Conservation (phyloP, 1,140 invertebrate species). For the Potamilus streckersoni region DNA sequence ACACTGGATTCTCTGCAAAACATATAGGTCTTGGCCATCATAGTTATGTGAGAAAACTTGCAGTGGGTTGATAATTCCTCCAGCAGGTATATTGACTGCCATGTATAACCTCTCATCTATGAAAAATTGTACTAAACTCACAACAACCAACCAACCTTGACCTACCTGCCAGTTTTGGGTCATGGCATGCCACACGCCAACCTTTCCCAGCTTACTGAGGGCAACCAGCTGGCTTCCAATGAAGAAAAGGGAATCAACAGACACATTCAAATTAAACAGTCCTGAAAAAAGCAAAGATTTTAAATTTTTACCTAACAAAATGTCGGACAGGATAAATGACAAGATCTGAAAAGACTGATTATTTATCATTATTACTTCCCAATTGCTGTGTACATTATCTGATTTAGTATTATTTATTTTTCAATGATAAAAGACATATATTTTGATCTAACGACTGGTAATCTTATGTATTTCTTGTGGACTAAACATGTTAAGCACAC, state of each 20-base stretch:
- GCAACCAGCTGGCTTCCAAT: constrained; percentile 97
- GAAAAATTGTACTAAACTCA: not conserved
- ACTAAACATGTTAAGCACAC: too few relatives aligned
- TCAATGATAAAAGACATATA: too few relatives aligned
- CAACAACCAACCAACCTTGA: not conserved
- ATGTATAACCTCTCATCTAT: not conserved
- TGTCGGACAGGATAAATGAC: not conserved
- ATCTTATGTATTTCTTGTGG: too few relatives aligned
- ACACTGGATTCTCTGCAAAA: too few relatives aligned
- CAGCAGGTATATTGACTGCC: not conserved
- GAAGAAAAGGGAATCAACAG: constrained; percentile 96
- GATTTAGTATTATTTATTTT: too few relatives aligned
- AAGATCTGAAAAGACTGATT: constrained; percentile 3
- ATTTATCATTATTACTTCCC: not conserved
- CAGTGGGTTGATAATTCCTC: too few relatives aligned
- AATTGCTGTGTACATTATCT: too few relatives aligned
- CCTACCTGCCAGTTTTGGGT: constrained; percentile 90
- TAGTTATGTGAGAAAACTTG: too few relatives aligned
- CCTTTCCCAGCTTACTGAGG: constrained; percentile 92
- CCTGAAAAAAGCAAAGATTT: constrained; percentile 67
- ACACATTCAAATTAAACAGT: constrained; percentile 90
- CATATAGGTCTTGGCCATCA: too few relatives aligned
- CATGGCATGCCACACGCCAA: constrained; percentile 98
- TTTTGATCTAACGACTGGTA: too few relatives aligned
- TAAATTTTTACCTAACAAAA: not conserved